These are phyloP conservation scores for Bombus sibiricus DNA, from an alignment of 1,140 invertebrate species.

Conservation along the genomic window DNA sequence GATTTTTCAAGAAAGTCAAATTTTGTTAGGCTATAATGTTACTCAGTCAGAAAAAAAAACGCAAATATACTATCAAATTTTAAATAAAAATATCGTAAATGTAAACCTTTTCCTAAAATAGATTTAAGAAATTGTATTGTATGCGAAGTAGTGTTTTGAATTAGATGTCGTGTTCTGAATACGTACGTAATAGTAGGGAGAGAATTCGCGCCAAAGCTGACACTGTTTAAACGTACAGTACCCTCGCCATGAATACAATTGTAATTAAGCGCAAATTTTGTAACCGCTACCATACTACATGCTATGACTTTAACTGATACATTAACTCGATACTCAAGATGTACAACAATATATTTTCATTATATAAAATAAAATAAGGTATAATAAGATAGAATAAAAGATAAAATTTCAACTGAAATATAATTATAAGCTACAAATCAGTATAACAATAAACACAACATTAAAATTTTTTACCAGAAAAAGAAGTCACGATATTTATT, in stretches of 20 bases:
- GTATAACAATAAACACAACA: not conserved
- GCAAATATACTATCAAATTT: not conserved
- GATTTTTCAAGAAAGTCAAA: not conserved
- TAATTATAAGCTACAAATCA: no score
- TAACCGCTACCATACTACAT: not conserved
- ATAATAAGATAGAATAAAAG: not conserved
- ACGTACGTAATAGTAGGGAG: not conserved
- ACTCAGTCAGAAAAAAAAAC: not conserved
- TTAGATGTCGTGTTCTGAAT: not conserved
- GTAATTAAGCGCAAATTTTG: constrained; percentile 1
- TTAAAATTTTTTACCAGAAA: not conserved
- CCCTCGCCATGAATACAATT: not conserved
- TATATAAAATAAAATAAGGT: not conserved
- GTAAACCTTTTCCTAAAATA: no score
- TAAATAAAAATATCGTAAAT: not conserved
- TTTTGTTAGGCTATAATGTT: not conserved
- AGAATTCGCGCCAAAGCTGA: constrained; percentile 25
- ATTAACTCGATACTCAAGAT: not conserved
- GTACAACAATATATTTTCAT: not conserved
- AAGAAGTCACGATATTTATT: not conserved
- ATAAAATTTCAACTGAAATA: not conserved
- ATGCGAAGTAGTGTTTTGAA: not conserved
- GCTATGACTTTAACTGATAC: no score
- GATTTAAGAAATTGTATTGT: not conserved
- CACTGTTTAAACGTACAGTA: not conserved